Conservation (phyloP, 2,888 invertebrate species). For the Folsomia candida region DNA sequence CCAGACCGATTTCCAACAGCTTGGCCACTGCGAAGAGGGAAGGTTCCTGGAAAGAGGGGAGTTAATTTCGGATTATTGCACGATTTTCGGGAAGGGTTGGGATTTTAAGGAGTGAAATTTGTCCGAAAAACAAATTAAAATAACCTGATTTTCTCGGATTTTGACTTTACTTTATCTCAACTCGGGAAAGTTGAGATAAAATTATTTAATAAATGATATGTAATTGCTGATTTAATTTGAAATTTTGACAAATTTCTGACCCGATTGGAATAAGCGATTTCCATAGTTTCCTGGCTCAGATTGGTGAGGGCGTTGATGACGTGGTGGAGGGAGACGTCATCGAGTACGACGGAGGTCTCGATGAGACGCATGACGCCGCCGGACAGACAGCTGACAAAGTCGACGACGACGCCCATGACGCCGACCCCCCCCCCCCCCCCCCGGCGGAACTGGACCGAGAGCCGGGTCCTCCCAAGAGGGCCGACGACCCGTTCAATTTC, state of each 20-base stretch:
- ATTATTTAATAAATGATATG: too few relatives aligned
- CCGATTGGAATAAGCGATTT: constrained; percentile 88
- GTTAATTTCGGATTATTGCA: neutral
- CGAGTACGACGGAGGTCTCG: constrained; percentile 88
- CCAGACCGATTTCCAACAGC: constrained; percentile 93
- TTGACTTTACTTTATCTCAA: too few relatives aligned
- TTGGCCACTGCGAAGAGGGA: constrained; percentile 96
- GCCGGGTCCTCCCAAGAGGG: too few relatives aligned
- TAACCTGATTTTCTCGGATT: too few relatives aligned
- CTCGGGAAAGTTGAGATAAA: too few relatives aligned
- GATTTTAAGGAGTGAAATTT: too few relatives aligned
- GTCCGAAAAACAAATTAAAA: too few relatives aligned
- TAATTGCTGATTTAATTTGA: too few relatives aligned
- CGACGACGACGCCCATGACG: constrained; percentile 49
- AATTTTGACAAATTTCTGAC: too few relatives aligned
- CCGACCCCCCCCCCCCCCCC: constrained; percentile 47
- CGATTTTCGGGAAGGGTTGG: neutral
- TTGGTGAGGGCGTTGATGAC: constrained; percentile 94
- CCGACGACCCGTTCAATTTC: too few relatives aligned
- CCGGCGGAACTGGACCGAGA: constrained; percentile 20
- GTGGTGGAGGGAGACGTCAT: constrained; percentile 92
- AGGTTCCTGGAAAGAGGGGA: constrained; percentile 68
- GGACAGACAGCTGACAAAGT: constrained; percentile 49
- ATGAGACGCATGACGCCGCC: constrained; percentile 78
- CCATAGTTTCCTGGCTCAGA: constrained; percentile 94